Base-by-base conservation (phyloP, 2,113 vertebrate genomes). In the Nerophis lumbriciformis region DNA sequence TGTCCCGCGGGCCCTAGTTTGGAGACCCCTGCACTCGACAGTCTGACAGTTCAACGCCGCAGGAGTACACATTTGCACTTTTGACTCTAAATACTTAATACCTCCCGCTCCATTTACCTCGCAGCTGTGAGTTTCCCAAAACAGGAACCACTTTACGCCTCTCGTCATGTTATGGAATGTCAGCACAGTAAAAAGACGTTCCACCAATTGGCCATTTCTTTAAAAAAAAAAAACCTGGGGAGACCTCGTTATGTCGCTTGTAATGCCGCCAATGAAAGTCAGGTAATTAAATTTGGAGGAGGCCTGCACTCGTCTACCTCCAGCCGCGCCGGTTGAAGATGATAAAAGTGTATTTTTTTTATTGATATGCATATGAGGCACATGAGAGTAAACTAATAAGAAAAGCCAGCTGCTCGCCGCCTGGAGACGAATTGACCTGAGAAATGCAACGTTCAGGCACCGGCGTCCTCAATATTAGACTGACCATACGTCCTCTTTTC, bases 291-390 rank as follows among this genome's bases (percentile, higher is more conserved):
- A 58, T 74, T 78, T 55, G 54, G 64, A 68, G 61, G 60, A 7
- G 54, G 63, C 35, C 44, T 19, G 36, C 69, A 53, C 55, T 45
- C 38, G n/a, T 44, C 16, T 36, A 28, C 60, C 55, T 72, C 74
- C 77, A 44, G 66, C 71, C 19, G 74, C 21, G 52, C 36, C 1
- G 53, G 36, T 15, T 39, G 36, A 16, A 55, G 28, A 55, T 55
- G 53, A 55, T 55, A n/a, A 55, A 39, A 55, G 28, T 28, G 14
- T 9, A 44, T 9, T 6, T 9, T 6, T 45, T 45, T 53, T 59
- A 79, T 77, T 77, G 57, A 75, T 66, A 73, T 81, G 64, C 71
- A 77, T 54, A 77, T 68, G 67, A 77, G 44, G 35, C 60, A 8
- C n/a, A 65, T 53, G 8, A 13, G 52, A 69, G 53, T 67, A 39